Conservation (phyloP, 2,113 vertebrate genomes). For the Ramphastos sulfuratus region DNA sequence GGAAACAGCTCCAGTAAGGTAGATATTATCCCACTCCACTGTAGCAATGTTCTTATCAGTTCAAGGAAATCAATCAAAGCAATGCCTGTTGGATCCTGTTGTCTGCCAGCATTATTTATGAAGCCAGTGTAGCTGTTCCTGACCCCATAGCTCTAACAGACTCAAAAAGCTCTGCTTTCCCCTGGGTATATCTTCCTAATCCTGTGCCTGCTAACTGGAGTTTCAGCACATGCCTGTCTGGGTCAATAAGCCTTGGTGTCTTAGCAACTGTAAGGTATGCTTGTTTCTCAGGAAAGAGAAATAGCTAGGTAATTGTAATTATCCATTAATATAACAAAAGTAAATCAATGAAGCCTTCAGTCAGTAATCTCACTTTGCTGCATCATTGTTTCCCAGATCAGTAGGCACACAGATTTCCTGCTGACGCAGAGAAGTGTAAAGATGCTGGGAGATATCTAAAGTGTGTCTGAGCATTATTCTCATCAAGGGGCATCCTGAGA, state of each 20-base stretch:
- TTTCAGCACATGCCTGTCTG: background rate
- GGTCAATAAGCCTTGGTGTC: background rate
- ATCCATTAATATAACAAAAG: background rate
- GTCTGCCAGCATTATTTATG: background rate
- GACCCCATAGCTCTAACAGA: accelerated
- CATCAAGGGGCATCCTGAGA: background rate
- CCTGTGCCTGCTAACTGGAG: background rate
- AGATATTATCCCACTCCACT: conserved; percentile 55
- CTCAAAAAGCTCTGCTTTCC: background rate
- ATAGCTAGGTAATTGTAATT: background rate
- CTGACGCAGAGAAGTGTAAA: background rate
- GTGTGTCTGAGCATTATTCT: background rate
- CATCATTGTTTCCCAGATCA: background rate
- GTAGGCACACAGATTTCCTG: background rate
- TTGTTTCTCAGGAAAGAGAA: conserved; percentile 8
- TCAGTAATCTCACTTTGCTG: background rate
- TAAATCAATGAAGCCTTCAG: background rate
- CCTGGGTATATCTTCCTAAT: background rate
- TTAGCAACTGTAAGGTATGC: background rate
- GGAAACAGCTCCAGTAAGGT: conserved; percentile 91
- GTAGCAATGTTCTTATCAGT: conserved; percentile 24
- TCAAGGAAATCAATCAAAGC: conserved; percentile 61
- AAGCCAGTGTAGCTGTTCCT: background rate
- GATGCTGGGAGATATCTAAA: background rate
- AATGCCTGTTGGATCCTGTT: background rate